Evolutionary conservation across 2,113 vertebrate species (phyloP), one percentile per base, ranked within the genome.

Genomic region (Numida meleagris): DNA sequence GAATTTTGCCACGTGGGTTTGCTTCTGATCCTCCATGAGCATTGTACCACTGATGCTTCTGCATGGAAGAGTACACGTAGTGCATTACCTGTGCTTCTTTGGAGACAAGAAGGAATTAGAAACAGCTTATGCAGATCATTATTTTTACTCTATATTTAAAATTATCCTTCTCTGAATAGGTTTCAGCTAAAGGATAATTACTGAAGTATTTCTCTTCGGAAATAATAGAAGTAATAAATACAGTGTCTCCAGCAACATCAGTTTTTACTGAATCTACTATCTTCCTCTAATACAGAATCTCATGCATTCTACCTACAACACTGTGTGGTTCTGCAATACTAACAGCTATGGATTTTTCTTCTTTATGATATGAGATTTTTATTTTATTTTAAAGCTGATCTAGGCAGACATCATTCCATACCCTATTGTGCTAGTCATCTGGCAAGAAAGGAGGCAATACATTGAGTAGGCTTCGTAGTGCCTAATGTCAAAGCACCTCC

Each of bases 301-400:
- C 21, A 50, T 59, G 25, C 6, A 8, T 46, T n/a, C 38, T 40
- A 73, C 67, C 19, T 87, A 27, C 57, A 62, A 55, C 10, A n/a
- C 10, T 62, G 7, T 3, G 5, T 50, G 24, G 36, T 61, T 92
- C 78, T 82, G 12, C 34, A 80, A n/a, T 50, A 40, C 29, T 58
- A 43, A 62, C 3, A 79, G 14, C 63, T 73, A 8, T 3, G 65
- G 29, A 62, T 73, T 75, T 88, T 87, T 79, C 38, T 48, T 82
- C 36, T 87, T 86, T 31, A 74, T 13, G 51, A 62, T 34, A 70
- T 14, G 10, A 75, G 31, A 53, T 48, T 75, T 83, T 77, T 2
- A 48, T 91, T 83, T 88, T 59, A 59, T 46, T 93, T 90, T 70
- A 82, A 93, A 70, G 75, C n/a, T 63, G n/a, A 73, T 77, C 34